These are phyloP conservation scores for Venustaconcha ellipsiformis DNA, from an alignment of 1,140 invertebrate genomes.

Conservation along the genomic window DNA sequence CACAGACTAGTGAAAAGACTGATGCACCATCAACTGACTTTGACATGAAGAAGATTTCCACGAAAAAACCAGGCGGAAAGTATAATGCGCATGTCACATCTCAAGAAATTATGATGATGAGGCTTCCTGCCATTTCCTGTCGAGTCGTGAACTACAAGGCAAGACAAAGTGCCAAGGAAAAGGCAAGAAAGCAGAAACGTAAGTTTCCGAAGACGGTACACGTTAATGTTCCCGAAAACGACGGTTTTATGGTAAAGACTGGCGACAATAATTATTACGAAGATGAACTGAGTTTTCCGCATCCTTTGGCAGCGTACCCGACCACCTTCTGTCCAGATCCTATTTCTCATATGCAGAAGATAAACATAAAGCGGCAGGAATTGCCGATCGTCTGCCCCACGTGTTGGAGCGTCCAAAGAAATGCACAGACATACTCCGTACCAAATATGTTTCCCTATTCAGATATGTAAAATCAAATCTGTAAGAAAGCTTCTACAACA, in stretches of 20 bases:
- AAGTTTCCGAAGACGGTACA: neutral
- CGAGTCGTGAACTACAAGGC: slow-evolving; percentile 11
- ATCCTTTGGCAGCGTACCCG: neutral
- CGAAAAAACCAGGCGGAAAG: too few relatives aligned
- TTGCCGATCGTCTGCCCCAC: slow-evolving; percentile 15
- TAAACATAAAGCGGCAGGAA: neutral
- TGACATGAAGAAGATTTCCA: too few relatives aligned
- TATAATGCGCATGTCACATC: slow-evolving; percentile 1
- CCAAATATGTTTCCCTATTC: too few relatives aligned
- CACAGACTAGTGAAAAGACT: too few relatives aligned
- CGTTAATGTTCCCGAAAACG: neutral
- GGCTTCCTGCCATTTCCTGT: neutral
- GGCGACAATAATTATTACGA: slow-evolving; percentile 2
- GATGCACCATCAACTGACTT: too few relatives aligned
- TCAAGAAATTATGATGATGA: slow-evolving; percentile 8
- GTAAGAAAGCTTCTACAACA: too few relatives aligned
- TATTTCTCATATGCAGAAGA: neutral
- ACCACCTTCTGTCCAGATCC: slow-evolving; percentile 8
- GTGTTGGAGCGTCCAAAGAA: slow-evolving; percentile 20
- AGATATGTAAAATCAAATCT: too few relatives aligned
- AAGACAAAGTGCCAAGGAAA: slow-evolving; percentile 1
- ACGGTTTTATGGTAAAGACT: slow-evolving; percentile 14
- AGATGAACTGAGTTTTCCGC: slow-evolving; percentile 7
- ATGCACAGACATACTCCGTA: neutral
- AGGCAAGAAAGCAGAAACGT: neutral